Evolutionary conservation across 2,888 invertebrate species (phyloP).

Genomic region (Ceratothoa steindachneri): DNA sequence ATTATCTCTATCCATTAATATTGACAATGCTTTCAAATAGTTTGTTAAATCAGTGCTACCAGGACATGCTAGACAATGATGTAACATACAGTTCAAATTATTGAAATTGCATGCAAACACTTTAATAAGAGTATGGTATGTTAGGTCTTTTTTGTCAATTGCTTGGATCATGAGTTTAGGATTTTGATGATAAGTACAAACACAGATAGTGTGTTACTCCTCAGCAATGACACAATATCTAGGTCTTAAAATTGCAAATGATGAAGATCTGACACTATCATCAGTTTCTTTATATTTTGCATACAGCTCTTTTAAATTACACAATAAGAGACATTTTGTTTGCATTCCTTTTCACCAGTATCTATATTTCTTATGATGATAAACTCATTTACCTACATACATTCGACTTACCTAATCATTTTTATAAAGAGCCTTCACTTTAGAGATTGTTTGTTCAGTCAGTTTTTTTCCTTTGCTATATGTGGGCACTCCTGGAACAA

Average conservation of each 20-base stretch:
- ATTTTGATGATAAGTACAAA: background rate
- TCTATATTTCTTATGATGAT: background rate
- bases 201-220: background rate
- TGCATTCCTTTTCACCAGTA: background rate
- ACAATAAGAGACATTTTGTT: background rate
- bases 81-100: no score
- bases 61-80: no score
- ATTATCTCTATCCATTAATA: background rate
- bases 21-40: background rate
- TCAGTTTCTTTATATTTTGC: background rate
- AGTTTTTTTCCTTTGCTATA: background rate
- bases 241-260: background rate
- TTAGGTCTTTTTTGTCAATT: background rate
- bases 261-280: background rate
- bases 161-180: background rate
- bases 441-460: background rate
- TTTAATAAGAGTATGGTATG: background rate
- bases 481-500: background rate
- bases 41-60: no score
- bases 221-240: background rate
- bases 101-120: background rate
- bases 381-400: background rate
- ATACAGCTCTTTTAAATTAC: background rate
- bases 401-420: background rate
- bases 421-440: background rate